Base-by-base conservation (phyloP, 1,140 invertebrate species). In the Panulirus ornatus region DNA sequence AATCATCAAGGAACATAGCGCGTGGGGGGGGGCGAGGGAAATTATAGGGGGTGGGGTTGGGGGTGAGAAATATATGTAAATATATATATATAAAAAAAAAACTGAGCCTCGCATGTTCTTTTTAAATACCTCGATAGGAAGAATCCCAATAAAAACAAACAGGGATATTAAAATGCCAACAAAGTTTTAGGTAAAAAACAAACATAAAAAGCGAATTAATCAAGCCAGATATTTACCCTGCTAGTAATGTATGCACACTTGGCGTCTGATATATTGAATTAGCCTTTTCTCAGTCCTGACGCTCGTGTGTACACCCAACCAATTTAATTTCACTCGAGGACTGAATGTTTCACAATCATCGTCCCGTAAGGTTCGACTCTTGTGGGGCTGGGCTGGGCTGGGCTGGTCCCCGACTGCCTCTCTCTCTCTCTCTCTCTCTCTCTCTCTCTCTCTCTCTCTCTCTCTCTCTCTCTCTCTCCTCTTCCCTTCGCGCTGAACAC, bases 221-320 rank as follows among this genome's bases (percentile, higher is more conserved):
- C 84, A 91, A 91, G 89, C 34, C 83, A 79, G 89, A 91, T 85
- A 91, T 85, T 85, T 85, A 81, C 83, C 66, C 75, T 79, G 42
- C 76, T 85, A 85, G 84, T 85, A 86, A 86, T 91, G 89, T 85
- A 86, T 85, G 83, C 83, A 79, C 75, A 79, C 84, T 86, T 85
- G 51, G 44, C 89, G 73, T 91, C 89, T 91, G 89, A 91, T 91
- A 91, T 91, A 91, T 91, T 91, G 89, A 85, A 91, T 91, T 91
- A 91, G 89, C 75, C 89, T 91, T 90, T 91, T 91, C 89, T 91
- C 83, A 85, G 89, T 76, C 82, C 63, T 34, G 66, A 47, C 75
- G 71, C 51, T 54, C 34, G 42, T 44, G n/a, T 78, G 14, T 30
- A 38, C 78, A 27, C 14, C n/a, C 38, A 19, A 44, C 63, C 76